phyloP scores from a whole-genome alignment of 2,797 vertebrate species.

The Tokudaia tokunoshimensis region DNA sequence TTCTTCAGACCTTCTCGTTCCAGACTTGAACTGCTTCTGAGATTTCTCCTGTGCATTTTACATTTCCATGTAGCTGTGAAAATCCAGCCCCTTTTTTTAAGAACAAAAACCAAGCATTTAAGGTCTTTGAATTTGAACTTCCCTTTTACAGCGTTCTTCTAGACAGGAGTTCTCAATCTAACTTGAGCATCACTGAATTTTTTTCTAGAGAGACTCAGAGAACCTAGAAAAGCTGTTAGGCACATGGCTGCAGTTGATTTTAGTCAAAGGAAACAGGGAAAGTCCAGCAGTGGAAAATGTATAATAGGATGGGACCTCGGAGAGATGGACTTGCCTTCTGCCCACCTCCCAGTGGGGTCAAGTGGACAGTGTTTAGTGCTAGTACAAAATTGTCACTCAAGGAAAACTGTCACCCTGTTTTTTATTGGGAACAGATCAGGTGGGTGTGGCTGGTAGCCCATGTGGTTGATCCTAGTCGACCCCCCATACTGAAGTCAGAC shows the following conservation, averaged over 20 bases:
- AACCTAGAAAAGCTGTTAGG: not conserved
- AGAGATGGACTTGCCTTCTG: not conserved
- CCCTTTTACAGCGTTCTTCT: not conserved
- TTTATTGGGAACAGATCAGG: not conserved
- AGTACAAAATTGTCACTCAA: not conserved
- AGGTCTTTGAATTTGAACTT: not conserved
- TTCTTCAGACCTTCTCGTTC: not conserved
- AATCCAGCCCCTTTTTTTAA: too few relatives aligned
- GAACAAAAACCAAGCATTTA: not conserved
- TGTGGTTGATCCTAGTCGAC: not conserved
- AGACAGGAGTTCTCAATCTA: too few relatives aligned
- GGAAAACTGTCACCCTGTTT: too few relatives aligned
- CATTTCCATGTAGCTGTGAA: not conserved
- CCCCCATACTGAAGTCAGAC: not conserved
- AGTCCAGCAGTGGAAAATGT: not conserved
- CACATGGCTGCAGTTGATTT: not conserved
- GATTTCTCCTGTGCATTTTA: not conserved
- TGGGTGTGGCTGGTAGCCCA: not conserved
- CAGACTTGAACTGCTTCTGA: too few relatives aligned
- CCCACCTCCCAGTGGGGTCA: too few relatives aligned
- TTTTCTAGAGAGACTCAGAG: not conserved
- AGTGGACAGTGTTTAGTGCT: not conserved
- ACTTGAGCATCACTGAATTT: not conserved
- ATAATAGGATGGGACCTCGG: not conserved
- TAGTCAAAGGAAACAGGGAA: not conserved